Base-by-base conservation (phyloP, 92 coral and sea anemone species). In the Diadumene lineata region DNA sequence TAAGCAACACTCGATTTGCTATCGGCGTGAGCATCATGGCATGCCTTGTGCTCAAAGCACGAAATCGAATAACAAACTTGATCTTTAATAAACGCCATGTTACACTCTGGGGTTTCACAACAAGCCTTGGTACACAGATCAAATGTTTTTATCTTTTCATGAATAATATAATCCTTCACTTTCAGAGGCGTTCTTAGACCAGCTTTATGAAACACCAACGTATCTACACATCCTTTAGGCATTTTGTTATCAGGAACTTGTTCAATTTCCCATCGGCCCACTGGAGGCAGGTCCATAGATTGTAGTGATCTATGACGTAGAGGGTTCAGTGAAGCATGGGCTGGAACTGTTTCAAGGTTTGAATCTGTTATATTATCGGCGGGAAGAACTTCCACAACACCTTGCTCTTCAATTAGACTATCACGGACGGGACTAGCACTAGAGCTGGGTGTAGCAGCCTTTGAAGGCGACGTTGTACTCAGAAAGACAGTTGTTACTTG, bases 51-150 rank as follows among this genome's bases (percentile, higher is more conserved):
- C 67, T 72, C 78, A 34, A 44, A 76, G 27, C 96, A 90, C 11
- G 91, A 85, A 61, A 86, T 81, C 26, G 81, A 58, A 58, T 67
- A 85, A 64, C 96, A 90, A 23, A 66, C 66, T 38, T 73, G 66
- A 60, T 73, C 78, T 25, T 75, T 44, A 18, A 90, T 30, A 29
- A 85, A 50, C 11, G 91, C 96, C 43, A 84, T 86, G 33, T 85
- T 87, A 32, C 98, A 93, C 69, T 79, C 92, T 27, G 83, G 76
- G 0, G 89, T 82, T 31, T 80, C 69, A 77, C 98, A 93, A 81
- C 98, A 93, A 16, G 69, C 79, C 43, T 83, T 70, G 24, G 78
- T 78, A 64, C 98, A 93, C 19, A 87, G 86, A 25, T 85, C 85
- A 64, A 93, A 84, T 18, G 76, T 84, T 33, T 74, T 78, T 34